These are phyloP conservation scores for Apteryx mantelli DNA, from an alignment of 2,113 vertebrate genomes.

Conservation along the genomic window DNA sequence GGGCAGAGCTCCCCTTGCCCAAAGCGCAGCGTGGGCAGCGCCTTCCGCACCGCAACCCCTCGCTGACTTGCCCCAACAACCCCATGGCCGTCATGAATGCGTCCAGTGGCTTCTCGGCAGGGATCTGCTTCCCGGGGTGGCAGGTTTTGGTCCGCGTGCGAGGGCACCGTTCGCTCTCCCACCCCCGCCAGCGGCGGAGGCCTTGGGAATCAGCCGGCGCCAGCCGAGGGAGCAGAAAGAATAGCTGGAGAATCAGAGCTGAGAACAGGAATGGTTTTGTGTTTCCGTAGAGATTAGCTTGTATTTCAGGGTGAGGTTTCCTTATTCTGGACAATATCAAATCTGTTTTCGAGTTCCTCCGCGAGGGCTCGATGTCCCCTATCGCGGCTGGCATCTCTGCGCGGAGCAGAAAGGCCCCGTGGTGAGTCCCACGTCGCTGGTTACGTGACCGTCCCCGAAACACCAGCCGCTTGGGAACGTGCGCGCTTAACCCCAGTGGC, in stretches of 20 bases:
- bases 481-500: too few species aligned
- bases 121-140: not conserved
- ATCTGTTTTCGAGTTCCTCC: not conserved
- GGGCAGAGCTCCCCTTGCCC: too few species aligned
- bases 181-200: too few species aligned
- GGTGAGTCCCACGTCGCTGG: not conserved
- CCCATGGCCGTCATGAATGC: too few species aligned
- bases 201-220: not conserved
- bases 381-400: not conserved
- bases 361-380: too few species aligned
- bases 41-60: too few species aligned
- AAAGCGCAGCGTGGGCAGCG: too few species aligned
- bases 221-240: not conserved
- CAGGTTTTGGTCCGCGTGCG: too few species aligned
- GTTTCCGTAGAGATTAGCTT: not conserved
- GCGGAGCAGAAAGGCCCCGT: too few species aligned
- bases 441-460: not conserved
- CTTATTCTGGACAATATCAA: not conserved
- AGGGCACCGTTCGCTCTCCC: too few species aligned
- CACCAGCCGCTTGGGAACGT: too few species aligned
- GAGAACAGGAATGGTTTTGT: not conserved
- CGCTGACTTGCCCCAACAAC: too few species aligned
- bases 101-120: not conserved
- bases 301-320: not conserved
- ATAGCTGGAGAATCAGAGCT: not conserved